Evolutionary conservation across 2,113 vertebrate species (phyloP), one percentile per base, ranked within the genome.

Genomic region (Dipodomys merriami): DNA sequence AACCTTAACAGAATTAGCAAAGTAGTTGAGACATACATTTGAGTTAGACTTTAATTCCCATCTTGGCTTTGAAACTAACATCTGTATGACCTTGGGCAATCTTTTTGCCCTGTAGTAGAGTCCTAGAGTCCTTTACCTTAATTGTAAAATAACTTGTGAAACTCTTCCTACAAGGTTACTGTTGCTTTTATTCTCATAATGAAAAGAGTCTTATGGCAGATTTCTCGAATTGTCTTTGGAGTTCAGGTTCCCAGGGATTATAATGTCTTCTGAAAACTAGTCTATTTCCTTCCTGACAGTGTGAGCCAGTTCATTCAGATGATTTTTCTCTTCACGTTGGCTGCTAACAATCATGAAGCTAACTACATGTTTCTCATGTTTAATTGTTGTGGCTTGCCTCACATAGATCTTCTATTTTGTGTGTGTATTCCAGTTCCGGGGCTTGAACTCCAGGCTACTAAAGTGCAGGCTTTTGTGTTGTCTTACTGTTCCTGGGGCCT

Each of bases 1-100:
- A 74, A 71, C 60, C 35, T 85, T 94, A 80, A 80, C 92, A 85
- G 65, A 81, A 88, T 96, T 83, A 95, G 80, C 65, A 67, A 69
- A 90, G 69, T 74, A 49, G 72, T 88, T 88, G 74, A 90, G 76
- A 69, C 60, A 35, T 71, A 71, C 39, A 91, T 73, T 0, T 8
- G 74, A 83, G 39, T 85, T 83, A 90, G 79, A 62, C 84, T 80
- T 76, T 60, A 83, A 80, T 67, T 95, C 77, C 77, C 33, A 53
- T 86, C 30, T 89, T 83, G 91, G 67, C 83, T 91, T 67, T 91
- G 77, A 71, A 44, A 44, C 78, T 90, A 84, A 86, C 3, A 82
- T 79, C 86, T 62, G 4, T 62, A 33, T 85, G 79, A 90, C 90
- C 62, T 86, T 71, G 49, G 77, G 67, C 60, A 62, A 39, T 60